phyloP scores from a whole-genome alignment of 1,140 invertebrate species.

The Hycleus cichorii region DNA sequence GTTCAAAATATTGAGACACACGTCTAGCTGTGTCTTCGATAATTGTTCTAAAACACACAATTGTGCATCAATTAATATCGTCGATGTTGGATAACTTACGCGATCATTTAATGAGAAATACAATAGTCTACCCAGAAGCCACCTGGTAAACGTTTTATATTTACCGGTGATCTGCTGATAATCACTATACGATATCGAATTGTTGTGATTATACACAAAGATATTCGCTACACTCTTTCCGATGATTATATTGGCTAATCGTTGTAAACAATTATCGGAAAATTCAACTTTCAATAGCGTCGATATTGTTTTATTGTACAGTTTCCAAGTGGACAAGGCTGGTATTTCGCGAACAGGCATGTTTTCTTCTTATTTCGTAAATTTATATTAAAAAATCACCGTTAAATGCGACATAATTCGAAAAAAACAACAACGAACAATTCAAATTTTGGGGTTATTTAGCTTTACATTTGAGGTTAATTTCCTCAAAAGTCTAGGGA shows the following conservation, averaged over 20 bases:
- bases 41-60: constrained; percentile 47
- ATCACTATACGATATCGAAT: constrained; percentile 39
- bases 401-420: too few relatives aligned
- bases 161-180: constrained; percentile 33
- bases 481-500: too few relatives aligned
- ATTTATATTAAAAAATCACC: too few relatives aligned
- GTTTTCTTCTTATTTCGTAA: too few relatives aligned
- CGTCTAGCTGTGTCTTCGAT: constrained; percentile 42
- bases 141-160: constrained; percentile 49
- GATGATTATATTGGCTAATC: constrained; percentile 45
- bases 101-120: constrained; percentile 46
- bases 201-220: constrained; percentile 42
- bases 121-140: constrained; percentile 49
- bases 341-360: too few relatives aligned
- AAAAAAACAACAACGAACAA: too few relatives aligned
- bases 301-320: constrained; percentile 45
- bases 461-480: too few relatives aligned
- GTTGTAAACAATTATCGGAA: constrained; percentile 43
- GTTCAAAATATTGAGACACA: constrained; percentile 42
- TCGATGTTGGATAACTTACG: constrained; percentile 45
- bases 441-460: too few relatives aligned
- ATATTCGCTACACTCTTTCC: constrained; percentile 47
- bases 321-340: constrained; percentile 4
- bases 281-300: constrained; percentile 45
- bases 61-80: constrained; percentile 44